Base-by-base conservation (phyloP, 2,888 invertebrate genomes). In the Pyralis farinalis region DNA sequence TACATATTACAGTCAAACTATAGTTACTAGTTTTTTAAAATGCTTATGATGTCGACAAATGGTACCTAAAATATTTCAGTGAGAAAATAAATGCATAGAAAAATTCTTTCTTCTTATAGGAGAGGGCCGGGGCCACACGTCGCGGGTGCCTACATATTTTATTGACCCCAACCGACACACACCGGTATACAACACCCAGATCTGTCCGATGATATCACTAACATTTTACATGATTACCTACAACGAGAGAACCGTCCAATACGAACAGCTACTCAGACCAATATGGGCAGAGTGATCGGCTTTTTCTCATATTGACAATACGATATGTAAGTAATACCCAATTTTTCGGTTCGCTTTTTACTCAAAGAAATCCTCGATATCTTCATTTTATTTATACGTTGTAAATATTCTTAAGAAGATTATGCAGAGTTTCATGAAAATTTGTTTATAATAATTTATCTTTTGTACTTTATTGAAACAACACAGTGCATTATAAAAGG, bases 101-200 rank as follows among this genome's bases (percentile, higher is more conserved):
- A 84, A 83, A 76, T 82, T 83, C 76, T 81, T 84, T 84, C 81
- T 86, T 86, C 77, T 82, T 84, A 84, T 82, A 86, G 86, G 73
- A 72, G 70, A 72, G 70, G 70, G 60, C 51, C 50, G 63, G 58
- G 66, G 63, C 56, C 63, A 63, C 78, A 75, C 78, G 78, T 73
- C 77, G 74, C 66, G 70, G 61, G 71, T 81, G 64, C 75, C 80
- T 86, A 87, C 87, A 88, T 88, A 87, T 87, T 87, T 88, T 87
- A 88, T 88, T 84, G 84, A 74, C 71, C 69, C 57, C 55, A 63
- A 50, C 34, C 38, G 61, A 44, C 39, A 34, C 59, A 73, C 65
- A 57, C 20, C 68, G 41, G 45, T 47, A 22, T 42, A 54, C 22
- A 37, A 52, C 29, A 34, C 33, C 40, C 46, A 55, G 68, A 76